Percentiles rank a stretch among this genome's conserved stretches.
These are phyloP conservation scores for Delia radicum DNA, from an alignment of 1,140 invertebrate species.

Conservation along the genomic window DNA sequence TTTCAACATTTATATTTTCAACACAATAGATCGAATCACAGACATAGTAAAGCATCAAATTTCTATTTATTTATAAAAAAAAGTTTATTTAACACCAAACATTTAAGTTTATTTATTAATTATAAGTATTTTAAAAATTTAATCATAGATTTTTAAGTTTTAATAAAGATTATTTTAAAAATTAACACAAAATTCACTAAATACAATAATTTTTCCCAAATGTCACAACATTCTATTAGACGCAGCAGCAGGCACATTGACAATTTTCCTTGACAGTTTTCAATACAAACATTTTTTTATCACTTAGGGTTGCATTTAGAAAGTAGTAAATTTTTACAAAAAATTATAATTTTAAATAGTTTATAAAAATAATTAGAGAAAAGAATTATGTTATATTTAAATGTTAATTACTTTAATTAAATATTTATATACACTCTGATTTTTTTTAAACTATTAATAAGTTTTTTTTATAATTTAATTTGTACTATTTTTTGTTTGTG, in stretches of 20 bases:
- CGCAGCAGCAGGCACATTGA: background rate
- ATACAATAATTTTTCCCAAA: background rate
- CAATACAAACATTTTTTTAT: background rate
- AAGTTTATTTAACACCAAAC: no score
- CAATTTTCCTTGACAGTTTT: background rate
- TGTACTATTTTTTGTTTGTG: background rate
- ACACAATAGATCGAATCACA: no score
- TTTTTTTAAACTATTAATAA: background rate
- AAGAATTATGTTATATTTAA: no score
- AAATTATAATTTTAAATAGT: background rate
- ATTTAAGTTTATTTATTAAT: no score
- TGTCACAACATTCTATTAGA: background rate
- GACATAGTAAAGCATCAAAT: no score
- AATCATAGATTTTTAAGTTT: background rate
- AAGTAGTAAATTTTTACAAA: background rate
- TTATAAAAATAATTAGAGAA: background rate
- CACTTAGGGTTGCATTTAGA: background rate
- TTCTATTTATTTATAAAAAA: no score
- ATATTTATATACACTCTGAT: no score
- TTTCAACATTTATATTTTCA: no score
- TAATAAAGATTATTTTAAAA: background rate
- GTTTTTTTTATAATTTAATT: background rate
- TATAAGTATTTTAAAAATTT: background rate
- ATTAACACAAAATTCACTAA: background rate
- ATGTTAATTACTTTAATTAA: no score